A percentile compares a stretch with the other conserved stretches of the same genome.
phyloP scores from a whole-genome alignment of 2,797 vertebrate species.

The Molossus alvarezi region DNA sequence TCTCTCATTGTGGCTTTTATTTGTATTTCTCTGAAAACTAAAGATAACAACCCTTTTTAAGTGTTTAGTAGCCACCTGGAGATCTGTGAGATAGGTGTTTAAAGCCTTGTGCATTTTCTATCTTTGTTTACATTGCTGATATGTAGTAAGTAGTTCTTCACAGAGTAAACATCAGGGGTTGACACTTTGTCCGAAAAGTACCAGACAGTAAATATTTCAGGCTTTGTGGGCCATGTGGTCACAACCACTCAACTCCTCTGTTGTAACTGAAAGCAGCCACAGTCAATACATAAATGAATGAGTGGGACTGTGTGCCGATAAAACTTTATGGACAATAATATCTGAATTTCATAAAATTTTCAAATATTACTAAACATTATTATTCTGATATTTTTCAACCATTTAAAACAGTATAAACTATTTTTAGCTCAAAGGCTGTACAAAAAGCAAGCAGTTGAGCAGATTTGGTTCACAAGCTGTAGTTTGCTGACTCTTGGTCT shows the following conservation, averaged over 20 bases:
- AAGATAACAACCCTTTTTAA: neutral
- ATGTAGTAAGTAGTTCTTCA: neutral
- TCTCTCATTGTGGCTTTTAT: constrained; percentile 24
- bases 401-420: constrained; percentile 30
- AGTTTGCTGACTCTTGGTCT: neutral
- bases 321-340: constrained; percentile 33
- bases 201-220: constrained; percentile 23
- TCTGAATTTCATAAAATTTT: constrained; percentile 20
- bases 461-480: neutral
- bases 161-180: neutral
- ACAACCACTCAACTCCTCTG: neutral
- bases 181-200: constrained; percentile 26
- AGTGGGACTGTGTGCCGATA: neutral
- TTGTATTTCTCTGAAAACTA: constrained; percentile 24
- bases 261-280: neutral
- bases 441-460: neutral
- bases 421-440: constrained; percentile 12
- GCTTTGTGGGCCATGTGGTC: neutral
- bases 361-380: neutral
- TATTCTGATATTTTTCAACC: constrained; percentile 47
- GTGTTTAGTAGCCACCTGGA: constrained; percentile 13
- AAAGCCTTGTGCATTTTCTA: neutral
- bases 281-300: neutral
- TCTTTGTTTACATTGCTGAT: constrained; percentile 4
- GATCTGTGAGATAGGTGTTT: neutral